A percentile compares a stretch with the other conserved stretches of the same genome.
Conservation (phyloP, 2,113 vertebrate genomes). For the Rhizomys pruinosus region DNA sequence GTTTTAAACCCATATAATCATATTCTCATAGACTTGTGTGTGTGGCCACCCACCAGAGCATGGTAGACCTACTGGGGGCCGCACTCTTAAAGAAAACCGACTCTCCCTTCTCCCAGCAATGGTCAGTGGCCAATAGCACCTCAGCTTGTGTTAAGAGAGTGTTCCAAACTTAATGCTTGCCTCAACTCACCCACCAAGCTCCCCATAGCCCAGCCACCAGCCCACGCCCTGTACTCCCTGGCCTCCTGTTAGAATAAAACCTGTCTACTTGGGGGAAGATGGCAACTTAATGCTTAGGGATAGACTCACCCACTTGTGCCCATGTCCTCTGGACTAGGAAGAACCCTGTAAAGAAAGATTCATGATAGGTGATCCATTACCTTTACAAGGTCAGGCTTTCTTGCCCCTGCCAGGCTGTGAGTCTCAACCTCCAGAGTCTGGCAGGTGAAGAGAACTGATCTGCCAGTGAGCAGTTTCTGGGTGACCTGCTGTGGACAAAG, state of each 20-base stretch:
- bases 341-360: neutral
- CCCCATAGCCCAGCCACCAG: neutral
- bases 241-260: accelerated
- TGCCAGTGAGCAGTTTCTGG: too few species aligned
- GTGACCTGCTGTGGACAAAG: neutral
- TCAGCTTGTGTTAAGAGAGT: too few species aligned
- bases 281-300: neutral
- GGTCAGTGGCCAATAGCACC: too few species aligned
- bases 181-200: neutral
- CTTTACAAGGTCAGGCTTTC: accelerated
- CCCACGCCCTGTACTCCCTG: accelerated
- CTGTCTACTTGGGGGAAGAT: neutral
- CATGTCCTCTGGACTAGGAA: neutral
- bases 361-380: accelerated
- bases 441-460: neutral
- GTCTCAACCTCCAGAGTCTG: too few species aligned
- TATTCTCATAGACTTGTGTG: too few species aligned
- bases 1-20: too few species aligned
- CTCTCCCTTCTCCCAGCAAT: too few species aligned
- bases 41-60: too few species aligned
- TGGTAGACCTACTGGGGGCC: too few species aligned
- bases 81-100: too few species aligned
- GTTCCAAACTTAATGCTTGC: too few species aligned
- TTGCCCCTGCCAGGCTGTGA: too few species aligned
- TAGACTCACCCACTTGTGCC: neutral